A percentile compares a stretch with the other conserved stretches of the same genome.
phyloP scores from a whole-genome alignment of 2,113 vertebrate species.

The Aegithalos caudatus region DNA sequence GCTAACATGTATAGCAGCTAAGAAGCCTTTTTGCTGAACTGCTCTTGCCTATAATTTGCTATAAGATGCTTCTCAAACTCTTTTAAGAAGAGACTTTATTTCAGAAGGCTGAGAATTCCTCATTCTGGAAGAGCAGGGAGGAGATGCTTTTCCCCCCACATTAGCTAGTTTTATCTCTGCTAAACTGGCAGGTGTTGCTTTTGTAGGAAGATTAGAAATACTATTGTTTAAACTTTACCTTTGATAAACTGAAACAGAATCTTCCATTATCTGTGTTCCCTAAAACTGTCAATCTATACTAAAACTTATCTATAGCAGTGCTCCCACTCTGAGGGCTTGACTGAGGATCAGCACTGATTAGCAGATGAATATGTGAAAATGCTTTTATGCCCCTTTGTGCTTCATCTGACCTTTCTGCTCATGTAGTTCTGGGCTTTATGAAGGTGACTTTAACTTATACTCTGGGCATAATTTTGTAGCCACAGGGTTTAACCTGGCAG shows the following conservation, averaged over 20 bases:
- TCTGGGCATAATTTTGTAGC: neutral
- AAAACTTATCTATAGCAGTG: neutral
- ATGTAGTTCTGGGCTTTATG: neutral
- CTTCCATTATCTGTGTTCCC: neutral
- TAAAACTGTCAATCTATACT: neutral
- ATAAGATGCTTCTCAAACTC: neutral
- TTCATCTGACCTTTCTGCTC: neutral
- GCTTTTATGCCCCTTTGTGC: neutral
- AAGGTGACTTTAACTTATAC: neutral
- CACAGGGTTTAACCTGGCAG: neutral
- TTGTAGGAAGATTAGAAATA: neutral
- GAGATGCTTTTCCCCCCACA: neutral
- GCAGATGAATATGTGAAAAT: neutral
- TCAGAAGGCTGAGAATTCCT: neutral
- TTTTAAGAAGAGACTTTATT: neutral
- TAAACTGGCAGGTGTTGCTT: neutral
- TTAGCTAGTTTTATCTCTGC: neutral
- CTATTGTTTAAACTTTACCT: neutral
- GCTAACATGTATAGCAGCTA: neutral
- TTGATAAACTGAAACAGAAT: neutral
- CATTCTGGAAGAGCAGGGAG: neutral
- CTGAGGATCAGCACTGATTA: neutral
- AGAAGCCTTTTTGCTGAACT: neutral
- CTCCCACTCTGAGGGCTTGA: neutral
- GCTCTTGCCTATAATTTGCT: neutral